Evolutionary conservation across 2,797 vertebrate genomes (phyloP).

Genomic region (Gambelia wislizenii): DNA sequence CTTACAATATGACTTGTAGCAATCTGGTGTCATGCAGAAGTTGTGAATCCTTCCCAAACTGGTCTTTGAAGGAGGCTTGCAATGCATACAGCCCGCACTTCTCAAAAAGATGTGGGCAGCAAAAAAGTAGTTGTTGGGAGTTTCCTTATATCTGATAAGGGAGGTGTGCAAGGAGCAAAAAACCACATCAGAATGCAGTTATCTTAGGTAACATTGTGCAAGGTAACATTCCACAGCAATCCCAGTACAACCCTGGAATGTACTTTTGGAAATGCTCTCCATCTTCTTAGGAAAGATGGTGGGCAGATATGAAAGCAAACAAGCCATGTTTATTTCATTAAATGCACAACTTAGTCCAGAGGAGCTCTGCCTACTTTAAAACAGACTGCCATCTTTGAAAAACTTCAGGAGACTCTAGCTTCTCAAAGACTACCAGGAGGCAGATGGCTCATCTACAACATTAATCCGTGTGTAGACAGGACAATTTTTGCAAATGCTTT

Average conservation of each 20-base stretch:
- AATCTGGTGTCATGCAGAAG: background rate
- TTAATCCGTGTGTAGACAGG: background rate
- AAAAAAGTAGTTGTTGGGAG: fast-evolving
- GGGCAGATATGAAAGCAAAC: background rate
- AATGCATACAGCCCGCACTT: background rate
- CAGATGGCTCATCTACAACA: background rate
- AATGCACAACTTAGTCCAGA: background rate
- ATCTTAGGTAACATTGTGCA: too few species aligned
- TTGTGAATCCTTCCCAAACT: constrained; percentile 19
- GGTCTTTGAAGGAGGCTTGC: background rate
- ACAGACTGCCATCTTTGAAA: background rate
- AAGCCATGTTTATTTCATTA: background rate
- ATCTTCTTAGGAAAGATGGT: background rate
- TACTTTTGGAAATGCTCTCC: background rate
- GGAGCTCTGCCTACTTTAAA: background rate
- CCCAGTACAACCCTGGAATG: background rate
- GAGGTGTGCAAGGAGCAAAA: background rate
- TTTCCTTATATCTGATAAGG: background rate
- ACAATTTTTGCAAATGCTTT: background rate
- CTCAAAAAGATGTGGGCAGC: background rate
- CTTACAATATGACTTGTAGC: background rate
- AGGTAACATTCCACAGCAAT: background rate
- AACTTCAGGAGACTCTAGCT: background rate
- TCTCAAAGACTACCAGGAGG: background rate
- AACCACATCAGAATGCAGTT: background rate